Evolutionary conservation across 2,888 invertebrate genomes (phyloP).

Genomic region (Amphiduros pacificus): DNA sequence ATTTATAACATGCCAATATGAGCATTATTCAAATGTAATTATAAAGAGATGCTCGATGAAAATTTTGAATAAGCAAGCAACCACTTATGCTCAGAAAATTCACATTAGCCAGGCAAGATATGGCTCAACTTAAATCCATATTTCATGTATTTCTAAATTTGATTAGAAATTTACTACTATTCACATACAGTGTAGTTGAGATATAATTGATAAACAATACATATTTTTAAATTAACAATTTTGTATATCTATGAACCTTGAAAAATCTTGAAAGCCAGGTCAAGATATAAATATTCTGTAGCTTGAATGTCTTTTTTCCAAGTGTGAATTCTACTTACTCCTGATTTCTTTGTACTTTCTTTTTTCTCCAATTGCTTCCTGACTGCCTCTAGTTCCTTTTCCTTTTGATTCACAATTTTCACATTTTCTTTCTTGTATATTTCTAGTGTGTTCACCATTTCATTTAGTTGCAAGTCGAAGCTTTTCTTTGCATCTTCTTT

Average conservation of each 20-base stretch:
- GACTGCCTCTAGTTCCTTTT: conserved; percentile 33
- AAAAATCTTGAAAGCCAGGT: neutral
- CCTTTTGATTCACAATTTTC: conserved; percentile 39
- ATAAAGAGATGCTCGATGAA: no score
- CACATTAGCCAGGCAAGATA: no score
- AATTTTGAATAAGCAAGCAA: no score
- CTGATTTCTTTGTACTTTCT: neutral
- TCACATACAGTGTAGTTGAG: neutral
- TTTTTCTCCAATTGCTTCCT: neutral
- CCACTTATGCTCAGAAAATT: no score
- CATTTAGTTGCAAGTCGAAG: conserved; percentile 33
- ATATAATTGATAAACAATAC: no score
- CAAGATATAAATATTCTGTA: no score
- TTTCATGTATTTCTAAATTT: no score
- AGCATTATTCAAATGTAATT: no score
- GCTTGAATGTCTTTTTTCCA: no score
- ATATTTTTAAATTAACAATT: neutral
- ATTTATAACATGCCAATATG: no score
- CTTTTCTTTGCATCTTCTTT: conserved; percentile 3
- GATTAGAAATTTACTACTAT: neutral
- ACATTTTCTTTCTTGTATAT: conserved; percentile 46
- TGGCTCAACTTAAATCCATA: no score
- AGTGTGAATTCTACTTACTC: neutral
- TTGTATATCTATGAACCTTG: neutral
- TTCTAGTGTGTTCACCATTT: conserved; percentile 48